Percentiles rank a stretch among this genome's conserved stretches.
Conservation (phyloP, 2,113 vertebrate species). For the Caracal caracal region DNA sequence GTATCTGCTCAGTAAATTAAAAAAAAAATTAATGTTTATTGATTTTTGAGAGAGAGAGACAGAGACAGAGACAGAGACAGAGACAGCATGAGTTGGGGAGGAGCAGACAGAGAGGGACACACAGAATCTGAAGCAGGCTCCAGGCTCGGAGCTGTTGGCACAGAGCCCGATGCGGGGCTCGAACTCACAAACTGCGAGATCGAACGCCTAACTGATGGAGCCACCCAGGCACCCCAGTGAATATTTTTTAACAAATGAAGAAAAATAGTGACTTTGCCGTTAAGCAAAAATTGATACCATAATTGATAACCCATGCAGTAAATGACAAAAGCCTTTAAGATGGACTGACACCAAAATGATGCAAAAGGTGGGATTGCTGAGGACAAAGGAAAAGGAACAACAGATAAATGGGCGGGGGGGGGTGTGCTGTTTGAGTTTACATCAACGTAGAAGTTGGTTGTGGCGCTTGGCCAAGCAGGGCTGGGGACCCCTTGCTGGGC, state of each 20-base stretch:
- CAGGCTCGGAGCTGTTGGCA: no score
- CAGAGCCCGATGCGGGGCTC: no score
- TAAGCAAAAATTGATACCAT: background rate
- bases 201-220: no score
- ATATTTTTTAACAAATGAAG: background rate
- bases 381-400: background rate
- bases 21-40: no score
- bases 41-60: no score
- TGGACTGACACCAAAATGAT: background rate
- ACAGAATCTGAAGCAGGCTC: no score
- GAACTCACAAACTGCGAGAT: no score
- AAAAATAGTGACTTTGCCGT: background rate
- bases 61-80: no score
- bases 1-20: background rate
- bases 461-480: background rate
- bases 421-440: background rate
- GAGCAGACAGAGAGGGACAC: no score
- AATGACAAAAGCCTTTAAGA: background rate
- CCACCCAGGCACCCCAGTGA: background rate
- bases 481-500: constrained; percentile 21
- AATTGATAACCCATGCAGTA: background rate
- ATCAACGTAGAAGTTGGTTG: background rate
- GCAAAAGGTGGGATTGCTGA: background rate
- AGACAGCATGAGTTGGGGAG: no score
- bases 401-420: background rate